These are phyloP conservation scores for Pionites leucogaster DNA, from an alignment of 2,113 vertebrate genomes.

Conservation along the genomic window DNA sequence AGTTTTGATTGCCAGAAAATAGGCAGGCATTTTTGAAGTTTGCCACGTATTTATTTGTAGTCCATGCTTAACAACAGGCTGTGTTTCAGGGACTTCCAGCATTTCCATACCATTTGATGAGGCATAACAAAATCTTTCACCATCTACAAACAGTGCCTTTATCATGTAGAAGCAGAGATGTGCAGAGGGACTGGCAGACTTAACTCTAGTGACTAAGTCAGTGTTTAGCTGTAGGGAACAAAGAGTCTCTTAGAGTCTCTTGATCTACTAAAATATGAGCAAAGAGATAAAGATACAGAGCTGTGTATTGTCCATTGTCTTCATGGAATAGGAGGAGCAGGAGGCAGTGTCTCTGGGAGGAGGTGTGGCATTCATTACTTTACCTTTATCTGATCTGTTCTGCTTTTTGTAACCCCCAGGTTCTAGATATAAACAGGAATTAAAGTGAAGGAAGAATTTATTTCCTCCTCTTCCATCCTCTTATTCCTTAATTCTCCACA, in stretches of 20 bases:
- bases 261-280: background rate
- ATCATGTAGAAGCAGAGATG: background rate
- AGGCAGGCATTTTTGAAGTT: background rate
- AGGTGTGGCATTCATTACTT: background rate
- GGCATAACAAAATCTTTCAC: background rate
- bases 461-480: background rate
- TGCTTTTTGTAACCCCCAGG: background rate
- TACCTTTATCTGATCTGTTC: background rate
- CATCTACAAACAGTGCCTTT: background rate
- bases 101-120: background rate
- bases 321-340: accelerated
- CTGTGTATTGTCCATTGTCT: background rate
- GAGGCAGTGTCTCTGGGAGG: background rate
- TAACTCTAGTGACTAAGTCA: background rate
- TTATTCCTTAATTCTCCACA: background rate
- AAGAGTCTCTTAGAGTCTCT: background rate
- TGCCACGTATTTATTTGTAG: background rate
- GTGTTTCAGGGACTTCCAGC: background rate
- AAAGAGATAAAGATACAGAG: background rate
- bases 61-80: background rate
- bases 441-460: background rate
- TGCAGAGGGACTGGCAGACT: background rate
- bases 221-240: background rate
- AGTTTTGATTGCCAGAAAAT: background rate
- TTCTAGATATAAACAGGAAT: background rate